Evolutionary conservation across 2,888 invertebrate genomes (phyloP).

Genomic region (Bombylius major): DNA sequence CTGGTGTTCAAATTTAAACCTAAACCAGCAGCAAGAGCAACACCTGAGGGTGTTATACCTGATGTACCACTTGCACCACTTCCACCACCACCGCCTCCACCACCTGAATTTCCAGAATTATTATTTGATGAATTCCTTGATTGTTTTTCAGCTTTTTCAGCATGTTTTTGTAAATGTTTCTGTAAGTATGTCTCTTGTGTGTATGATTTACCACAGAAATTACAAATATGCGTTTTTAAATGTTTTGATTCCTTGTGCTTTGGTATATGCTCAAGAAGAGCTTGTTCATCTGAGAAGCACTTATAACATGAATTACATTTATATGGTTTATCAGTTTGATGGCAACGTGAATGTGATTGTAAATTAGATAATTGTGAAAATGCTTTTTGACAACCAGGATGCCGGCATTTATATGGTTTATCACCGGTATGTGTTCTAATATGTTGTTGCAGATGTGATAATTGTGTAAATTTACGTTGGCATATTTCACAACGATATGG

Average conservation of each 20-base stretch:
- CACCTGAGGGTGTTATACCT: conserved; percentile 13
- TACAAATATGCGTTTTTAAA: conserved; percentile 98
- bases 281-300: conserved; percentile 95
- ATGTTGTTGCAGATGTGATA: conserved; percentile 98
- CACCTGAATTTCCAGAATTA: conserved; percentile 39
- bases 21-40: conserved; percentile 31
- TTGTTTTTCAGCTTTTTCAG: conserved; percentile 81
- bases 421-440: conserved; percentile 99
- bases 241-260: conserved; percentile 99
- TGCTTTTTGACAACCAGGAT: conserved; percentile 95
- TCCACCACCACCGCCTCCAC: conserved; percentile 22
- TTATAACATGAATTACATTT: conserved; percentile 99
- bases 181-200: conserved; percentile 98
- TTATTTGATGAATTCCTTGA: conserved; percentile 37
- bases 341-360: conserved; percentile 97
- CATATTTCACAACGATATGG: conserved; percentile 98
- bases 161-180: conserved; percentile 99
- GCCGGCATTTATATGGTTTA: conserved; percentile 96
- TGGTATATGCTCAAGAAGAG: conserved; percentile 96
- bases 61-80: conserved; percentile 21
- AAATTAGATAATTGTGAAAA: conserved; percentile 98
- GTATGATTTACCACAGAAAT: conserved; percentile 98
- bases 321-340: conserved; percentile 98
- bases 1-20: conserved; percentile 18
- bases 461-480: conserved; percentile 96